Evolutionary conservation across 2,888 invertebrate genomes (phyloP).

Genomic region (Uropetala carovei): DNA sequence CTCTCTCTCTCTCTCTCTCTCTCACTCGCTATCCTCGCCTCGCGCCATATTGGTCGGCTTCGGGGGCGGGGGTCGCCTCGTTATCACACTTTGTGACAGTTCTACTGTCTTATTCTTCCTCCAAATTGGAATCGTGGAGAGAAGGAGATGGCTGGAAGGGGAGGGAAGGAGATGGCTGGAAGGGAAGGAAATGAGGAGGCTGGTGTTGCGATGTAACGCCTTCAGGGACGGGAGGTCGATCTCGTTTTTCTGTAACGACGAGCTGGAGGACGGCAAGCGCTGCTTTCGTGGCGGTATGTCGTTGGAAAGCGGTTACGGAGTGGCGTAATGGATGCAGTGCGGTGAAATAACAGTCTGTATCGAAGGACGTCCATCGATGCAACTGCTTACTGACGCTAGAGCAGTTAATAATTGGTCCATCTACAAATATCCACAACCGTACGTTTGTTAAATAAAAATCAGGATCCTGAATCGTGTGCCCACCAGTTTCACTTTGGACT

Average conservation of each 20-base stretch:
- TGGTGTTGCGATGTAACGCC: not conserved
- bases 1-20: too few relatives aligned
- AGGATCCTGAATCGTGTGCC: too few relatives aligned
- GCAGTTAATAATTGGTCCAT: too few relatives aligned
- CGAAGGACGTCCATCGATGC: too few relatives aligned
- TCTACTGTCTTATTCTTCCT: not conserved
- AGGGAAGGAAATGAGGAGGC: not conserved
- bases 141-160: not conserved
- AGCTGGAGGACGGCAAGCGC: not conserved
- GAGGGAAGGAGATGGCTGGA: not conserved
- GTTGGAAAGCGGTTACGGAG: not conserved
- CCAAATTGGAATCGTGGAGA: not conserved
- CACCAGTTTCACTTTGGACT: too few relatives aligned
- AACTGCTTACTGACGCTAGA: too few relatives aligned
- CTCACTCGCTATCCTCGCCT: not conserved
- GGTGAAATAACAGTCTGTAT: not conserved
- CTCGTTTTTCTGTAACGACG: not conserved
- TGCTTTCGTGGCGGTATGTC: not conserved
- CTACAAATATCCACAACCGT: too few relatives aligned
- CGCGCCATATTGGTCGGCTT: not conserved
- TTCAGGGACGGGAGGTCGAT: not conserved
- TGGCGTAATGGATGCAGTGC: not conserved
- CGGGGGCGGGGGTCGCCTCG: not conserved
- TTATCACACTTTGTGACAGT: not conserved
- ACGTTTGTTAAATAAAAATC: too few relatives aligned